Conservation (phyloP, 2,888 invertebrate genomes). For the Chorisops tibialis region DNA sequence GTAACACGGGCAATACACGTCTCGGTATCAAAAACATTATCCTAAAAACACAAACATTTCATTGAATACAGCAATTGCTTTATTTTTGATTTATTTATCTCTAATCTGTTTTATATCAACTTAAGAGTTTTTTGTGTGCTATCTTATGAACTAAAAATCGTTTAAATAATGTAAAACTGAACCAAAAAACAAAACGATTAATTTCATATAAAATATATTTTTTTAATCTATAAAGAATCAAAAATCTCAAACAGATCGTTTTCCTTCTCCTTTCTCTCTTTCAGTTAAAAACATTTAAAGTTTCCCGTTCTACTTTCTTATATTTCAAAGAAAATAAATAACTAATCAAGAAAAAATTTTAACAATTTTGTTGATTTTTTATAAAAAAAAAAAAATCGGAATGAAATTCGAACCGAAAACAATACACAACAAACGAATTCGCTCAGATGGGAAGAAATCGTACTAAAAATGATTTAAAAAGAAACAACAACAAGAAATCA, state of each 20-base stretch:
- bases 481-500: too few relatives aligned
- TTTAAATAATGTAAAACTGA: background rate
- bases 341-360: background rate
- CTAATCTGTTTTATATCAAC: too few relatives aligned
- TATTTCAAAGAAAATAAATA: background rate
- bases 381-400: background rate
- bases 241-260: background rate
- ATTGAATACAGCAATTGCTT: too few relatives aligned
- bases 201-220: background rate
- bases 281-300: background rate
- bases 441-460: too few relatives aligned
- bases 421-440: too few relatives aligned
- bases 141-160: too few relatives aligned
- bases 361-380: background rate
- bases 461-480: too few relatives aligned
- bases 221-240: background rate
- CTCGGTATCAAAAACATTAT: too few relatives aligned
- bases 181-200: background rate
- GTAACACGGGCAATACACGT: too few relatives aligned
- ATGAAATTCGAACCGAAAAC: background rate
- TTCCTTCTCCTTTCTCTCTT: background rate
- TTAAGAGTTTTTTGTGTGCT: too few relatives aligned
- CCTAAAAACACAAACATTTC: too few relatives aligned
- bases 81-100: too few relatives aligned
- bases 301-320: background rate